phyloP scores from a whole-genome alignment of 2,797 vertebrate genomes.

The Malurus leucopterus region DNA sequence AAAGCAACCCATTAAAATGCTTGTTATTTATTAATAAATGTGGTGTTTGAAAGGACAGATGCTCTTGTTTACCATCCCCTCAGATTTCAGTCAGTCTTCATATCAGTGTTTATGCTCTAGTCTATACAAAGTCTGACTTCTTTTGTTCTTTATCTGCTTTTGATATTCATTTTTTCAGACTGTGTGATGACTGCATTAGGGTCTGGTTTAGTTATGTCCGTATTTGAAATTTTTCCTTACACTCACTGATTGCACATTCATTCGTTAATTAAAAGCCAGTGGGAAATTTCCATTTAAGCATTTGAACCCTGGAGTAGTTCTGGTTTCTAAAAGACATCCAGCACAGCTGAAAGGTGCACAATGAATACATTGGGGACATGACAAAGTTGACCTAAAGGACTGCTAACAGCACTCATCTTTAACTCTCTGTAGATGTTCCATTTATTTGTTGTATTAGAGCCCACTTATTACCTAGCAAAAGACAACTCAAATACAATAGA shows the following conservation, averaged over 20 bases:
- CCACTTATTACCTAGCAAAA: not conserved
- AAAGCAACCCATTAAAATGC: not conserved
- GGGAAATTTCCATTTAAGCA: not conserved
- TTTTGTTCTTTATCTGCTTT: conserved; percentile 16
- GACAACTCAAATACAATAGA: not conserved
- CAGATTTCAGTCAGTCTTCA: not conserved
- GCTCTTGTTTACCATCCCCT: not conserved
- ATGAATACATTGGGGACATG: not conserved
- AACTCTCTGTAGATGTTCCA: not conserved
- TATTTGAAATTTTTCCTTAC: not conserved
- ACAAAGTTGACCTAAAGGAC: not conserved
- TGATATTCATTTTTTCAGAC: not conserved
- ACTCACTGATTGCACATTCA: not conserved
- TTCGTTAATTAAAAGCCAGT: not conserved
- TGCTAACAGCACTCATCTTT: not conserved
- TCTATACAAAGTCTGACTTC: not conserved
- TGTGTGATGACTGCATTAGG: not conserved
- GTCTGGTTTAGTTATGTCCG: not conserved
- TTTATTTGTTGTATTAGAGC: not conserved
- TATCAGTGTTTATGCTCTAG: not conserved
- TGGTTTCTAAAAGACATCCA: not conserved
- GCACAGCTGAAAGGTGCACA: not conserved
- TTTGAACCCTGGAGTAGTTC: not conserved
- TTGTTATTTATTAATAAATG: conserved; percentile 14
- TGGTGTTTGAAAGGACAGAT: conserved; percentile 29